Conservation (phyloP, 2,888 invertebrate species). For the Mesorhabditis belari region DNA sequence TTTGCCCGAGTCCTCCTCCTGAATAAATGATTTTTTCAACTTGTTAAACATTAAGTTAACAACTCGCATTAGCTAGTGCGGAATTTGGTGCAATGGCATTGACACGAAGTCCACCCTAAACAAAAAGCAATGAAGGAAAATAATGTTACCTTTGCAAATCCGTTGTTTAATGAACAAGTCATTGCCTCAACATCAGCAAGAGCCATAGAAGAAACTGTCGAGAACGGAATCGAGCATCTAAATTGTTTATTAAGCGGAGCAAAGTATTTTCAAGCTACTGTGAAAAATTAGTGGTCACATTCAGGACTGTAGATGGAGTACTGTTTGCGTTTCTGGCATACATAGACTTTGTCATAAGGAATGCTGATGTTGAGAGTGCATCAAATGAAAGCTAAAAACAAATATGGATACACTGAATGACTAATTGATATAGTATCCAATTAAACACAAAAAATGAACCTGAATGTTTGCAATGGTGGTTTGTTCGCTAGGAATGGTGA, state of each 20-base stretch:
- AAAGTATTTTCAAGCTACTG: not conserved
- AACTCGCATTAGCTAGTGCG: too few relatives aligned
- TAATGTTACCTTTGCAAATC: not conserved
- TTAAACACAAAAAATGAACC: too few relatives aligned
- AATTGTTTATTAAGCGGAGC: not conserved
- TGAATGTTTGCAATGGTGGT: not conserved
- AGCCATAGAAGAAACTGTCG: not conserved
- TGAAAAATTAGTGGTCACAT: not conserved
- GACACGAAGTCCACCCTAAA: not conserved
- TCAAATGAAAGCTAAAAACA: not conserved
- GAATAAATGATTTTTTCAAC: too few relatives aligned
- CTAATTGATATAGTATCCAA: too few relatives aligned
- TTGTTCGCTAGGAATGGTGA: not conserved
- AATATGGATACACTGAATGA: too few relatives aligned
- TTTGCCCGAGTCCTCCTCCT: too few relatives aligned
- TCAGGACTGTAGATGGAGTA: not conserved
- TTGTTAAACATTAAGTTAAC: too few relatives aligned
- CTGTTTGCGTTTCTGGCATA: not conserved
- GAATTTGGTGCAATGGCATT: not conserved
- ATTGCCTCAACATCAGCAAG: not conserved
- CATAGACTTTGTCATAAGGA: not conserved
- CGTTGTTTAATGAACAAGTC: not conserved
- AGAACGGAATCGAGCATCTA: not conserved
- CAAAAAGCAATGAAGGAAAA: too few relatives aligned
- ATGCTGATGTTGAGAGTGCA: not conserved